Evolutionary conservation across 2,888 invertebrate genomes (phyloP).

Genomic region (Sphaeridia pumilis): DNA sequence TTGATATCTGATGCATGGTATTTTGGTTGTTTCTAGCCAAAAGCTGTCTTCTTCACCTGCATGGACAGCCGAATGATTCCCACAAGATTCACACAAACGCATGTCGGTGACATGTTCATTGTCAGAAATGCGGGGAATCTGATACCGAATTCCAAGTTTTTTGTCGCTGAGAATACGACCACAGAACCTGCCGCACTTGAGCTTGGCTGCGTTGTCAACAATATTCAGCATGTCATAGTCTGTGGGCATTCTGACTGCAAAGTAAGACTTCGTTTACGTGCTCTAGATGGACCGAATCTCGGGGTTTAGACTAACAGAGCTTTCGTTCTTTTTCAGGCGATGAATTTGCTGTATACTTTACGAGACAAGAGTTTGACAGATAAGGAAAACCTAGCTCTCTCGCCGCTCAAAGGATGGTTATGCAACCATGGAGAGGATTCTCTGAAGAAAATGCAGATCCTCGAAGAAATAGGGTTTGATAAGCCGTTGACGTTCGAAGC

Average conservation of each 20-base stretch:
- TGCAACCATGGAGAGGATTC: conserved; percentile 74
- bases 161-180: conserved; percentile 72
- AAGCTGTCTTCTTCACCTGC: conserved; percentile 93
- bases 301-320: too few relatives aligned
- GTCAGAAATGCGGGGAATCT: conserved; percentile 95
- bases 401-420: conserved; percentile 75
- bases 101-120: conserved; percentile 96
- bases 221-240: conserved; percentile 82
- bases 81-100: conserved; percentile 84
- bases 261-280: too few relatives aligned
- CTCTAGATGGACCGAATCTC: too few relatives aligned
- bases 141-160: conserved; percentile 81
- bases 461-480: conserved; percentile 50
- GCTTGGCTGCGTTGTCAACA: conserved; percentile 81
- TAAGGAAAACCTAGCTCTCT: conserved; percentile 63
- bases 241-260: conserved; percentile 98
- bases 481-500: conserved; percentile 73
- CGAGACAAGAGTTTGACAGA: conserved; percentile 65
- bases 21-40: conserved; percentile 56
- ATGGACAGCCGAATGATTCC: conserved; percentile 98
- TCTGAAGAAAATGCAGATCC: conserved; percentile 66
- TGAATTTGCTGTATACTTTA: conserved; percentile 77
- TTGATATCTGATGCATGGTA: background rate
- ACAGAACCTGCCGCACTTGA: conserved; percentile 94
- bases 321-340: conserved; percentile 51